Conservation (phyloP, 2,888 invertebrate genomes). For the Limnephilus auricula region DNA sequence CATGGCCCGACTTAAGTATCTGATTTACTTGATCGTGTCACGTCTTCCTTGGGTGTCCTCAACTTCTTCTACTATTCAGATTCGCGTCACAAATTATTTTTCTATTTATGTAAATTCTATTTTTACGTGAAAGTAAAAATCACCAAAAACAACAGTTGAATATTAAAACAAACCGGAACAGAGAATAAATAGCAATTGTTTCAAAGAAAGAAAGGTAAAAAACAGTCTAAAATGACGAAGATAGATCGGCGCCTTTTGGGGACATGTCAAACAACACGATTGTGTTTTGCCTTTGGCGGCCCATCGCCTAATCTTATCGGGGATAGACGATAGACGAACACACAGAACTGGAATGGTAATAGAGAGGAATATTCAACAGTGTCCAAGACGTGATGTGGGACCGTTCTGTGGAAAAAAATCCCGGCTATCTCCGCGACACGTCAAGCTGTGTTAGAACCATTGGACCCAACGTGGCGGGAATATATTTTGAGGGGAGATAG, state of each 20-base stretch:
- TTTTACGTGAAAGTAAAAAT: no score
- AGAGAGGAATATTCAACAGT: conserved; percentile 25
- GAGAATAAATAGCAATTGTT: conserved; percentile 56
- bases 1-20: no score
- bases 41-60: no score
- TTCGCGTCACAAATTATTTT: no score
- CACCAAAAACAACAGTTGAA: not conserved
- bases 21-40: no score
- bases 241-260: conserved; percentile 55
- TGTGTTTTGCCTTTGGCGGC: conserved; percentile 57
- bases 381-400: conserved; percentile 22
- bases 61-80: no score
- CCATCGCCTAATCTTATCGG: conserved; percentile 55
- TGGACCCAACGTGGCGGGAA: conserved; percentile 27
- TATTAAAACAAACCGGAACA: not conserved
- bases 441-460: conserved; percentile 53
- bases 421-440: conserved; percentile 55
- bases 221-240: conserved; percentile 51
- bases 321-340: conserved; percentile 43
- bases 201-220: conserved; percentile 17
- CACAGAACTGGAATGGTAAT: conserved; percentile 44
- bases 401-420: conserved; percentile 48
- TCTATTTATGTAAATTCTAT: no score
- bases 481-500: conserved; percentile 18
- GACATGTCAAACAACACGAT: conserved; percentile 62